phyloP scores from a whole-genome alignment of 2,113 vertebrate species.

The Arizona elegans region DNA sequence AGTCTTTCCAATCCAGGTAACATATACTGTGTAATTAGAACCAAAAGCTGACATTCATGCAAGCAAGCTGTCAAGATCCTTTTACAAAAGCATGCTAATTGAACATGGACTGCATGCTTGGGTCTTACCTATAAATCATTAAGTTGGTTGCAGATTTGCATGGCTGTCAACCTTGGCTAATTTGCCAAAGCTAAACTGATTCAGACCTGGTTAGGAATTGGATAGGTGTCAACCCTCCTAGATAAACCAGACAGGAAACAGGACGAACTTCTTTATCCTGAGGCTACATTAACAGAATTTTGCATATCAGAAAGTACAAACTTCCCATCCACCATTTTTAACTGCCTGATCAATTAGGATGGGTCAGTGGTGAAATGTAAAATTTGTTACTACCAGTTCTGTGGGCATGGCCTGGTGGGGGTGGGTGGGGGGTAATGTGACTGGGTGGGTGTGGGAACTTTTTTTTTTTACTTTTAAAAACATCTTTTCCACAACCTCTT shows the following conservation, averaged over 20 bases:
- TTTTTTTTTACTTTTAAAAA: too few species aligned
- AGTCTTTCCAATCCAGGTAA: slow-evolving; percentile 55
- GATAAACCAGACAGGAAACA: background rate
- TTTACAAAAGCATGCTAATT: slow-evolving; percentile 51
- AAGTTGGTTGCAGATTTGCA: slow-evolving; percentile 30
- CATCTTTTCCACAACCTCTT: too few species aligned
- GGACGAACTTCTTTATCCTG: background rate
- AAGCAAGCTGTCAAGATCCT: slow-evolving; percentile 53
- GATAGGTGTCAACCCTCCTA: background rate
- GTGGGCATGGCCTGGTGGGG: too few species aligned
- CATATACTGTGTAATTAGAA: slow-evolving; percentile 53
- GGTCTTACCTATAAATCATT: slow-evolving; percentile 55
- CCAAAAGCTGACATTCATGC: slow-evolving; percentile 36
- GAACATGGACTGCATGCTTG: slow-evolving; percentile 50
- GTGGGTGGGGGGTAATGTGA: too few species aligned
- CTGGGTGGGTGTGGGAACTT: too few species aligned
- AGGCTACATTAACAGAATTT: background rate
- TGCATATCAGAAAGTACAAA: background rate
- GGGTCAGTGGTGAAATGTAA: background rate
- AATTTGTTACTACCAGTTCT: too few species aligned
- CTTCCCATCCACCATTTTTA: background rate
- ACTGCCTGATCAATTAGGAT: background rate
- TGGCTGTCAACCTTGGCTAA: slow-evolving; percentile 16
- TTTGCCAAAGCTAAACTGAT: background rate
- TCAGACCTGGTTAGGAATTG: background rate